These are phyloP conservation scores for Empis livida DNA, from an alignment of 2,888 invertebrate species.

Conservation along the genomic window DNA sequence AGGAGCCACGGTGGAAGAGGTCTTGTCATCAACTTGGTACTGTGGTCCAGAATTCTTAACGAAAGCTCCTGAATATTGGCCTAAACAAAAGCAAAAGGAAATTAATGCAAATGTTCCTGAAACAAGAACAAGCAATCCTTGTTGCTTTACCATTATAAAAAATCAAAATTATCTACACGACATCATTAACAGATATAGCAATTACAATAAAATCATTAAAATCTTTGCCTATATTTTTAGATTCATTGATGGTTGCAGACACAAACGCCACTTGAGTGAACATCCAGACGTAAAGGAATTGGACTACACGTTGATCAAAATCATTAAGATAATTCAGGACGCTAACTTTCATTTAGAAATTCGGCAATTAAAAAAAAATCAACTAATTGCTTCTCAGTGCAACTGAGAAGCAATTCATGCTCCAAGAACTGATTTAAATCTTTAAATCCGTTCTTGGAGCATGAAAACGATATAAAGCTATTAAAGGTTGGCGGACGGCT, in stretches of 20 bases:
- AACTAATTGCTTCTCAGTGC: neutral
- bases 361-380: neutral
- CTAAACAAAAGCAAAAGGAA: too few species aligned
- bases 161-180: too few species aligned
- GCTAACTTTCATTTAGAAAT: neutral
- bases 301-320: neutral
- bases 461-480: neutral
- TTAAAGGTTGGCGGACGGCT: neutral
- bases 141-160: too few species aligned
- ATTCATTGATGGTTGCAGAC: neutral
- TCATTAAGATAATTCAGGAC: neutral
- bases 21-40: neutral
- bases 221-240: slow-evolving; percentile 4
- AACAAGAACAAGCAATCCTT: neutral
- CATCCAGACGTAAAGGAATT: neutral
- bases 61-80: neutral
- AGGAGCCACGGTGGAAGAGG: slow-evolving; percentile 9
- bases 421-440: too few species aligned
- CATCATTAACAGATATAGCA: neutral
- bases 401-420: too few species aligned
- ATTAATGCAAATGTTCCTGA: neutral
- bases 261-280: too few species aligned
- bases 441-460: neutral
- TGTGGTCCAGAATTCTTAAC: slow-evolving; percentile 3
- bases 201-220: slow-evolving; percentile 1